Evolutionary conservation across 2,797 vertebrate genomes (phyloP), one percentile per base, ranked within the genome.

Genomic region (Echiichthys vipera): DNA sequence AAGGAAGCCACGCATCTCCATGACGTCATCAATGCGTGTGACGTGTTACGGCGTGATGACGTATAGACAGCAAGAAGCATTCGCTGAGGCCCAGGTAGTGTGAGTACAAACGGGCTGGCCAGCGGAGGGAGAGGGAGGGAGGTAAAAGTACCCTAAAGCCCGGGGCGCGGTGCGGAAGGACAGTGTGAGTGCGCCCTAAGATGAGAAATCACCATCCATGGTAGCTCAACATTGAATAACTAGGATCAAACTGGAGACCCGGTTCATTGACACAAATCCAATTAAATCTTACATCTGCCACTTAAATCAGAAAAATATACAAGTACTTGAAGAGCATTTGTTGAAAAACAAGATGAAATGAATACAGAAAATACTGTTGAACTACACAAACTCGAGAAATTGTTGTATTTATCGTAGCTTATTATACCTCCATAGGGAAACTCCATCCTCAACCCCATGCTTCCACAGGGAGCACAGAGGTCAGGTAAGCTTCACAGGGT

Each of bases 401-500:
- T 25, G 30, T 63, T 18, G n/a, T 22, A 12, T 47, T 43, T 4
- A 17, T 57, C n/a, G 13, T 29, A 54, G 47, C 27, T 40, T 15
- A n/a, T 40, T 15, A n/a, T 10, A 67, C 29, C 22, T 56, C 36
- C 39, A 1, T 71, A 71, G 70, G 51, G 32, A 65, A 58, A 5
- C 18, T 11, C 62, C 20, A 18, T 42, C 20, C 20, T 37, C 65
- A 40, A n/a, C 17, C 5, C 17, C 18, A 40, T 65, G 37, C 37
- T 45, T 47, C 46, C 40, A 29, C 53, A 47, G 25, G 50, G 47
- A 53, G 55, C 43, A 77, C 47, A 73, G 42, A 65, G 39, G 71
- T 73, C 71, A 84, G 77, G 62, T 74, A 65, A 70, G 73, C 30
- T 11, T 29, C 7, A 39, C n/a, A 49, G 32, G 45, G 46, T 42